Percentiles rank a stretch among this genome's conserved stretches.
phyloP scores from a whole-genome alignment of 2,888 invertebrate species.

The Globia sparganii region DNA sequence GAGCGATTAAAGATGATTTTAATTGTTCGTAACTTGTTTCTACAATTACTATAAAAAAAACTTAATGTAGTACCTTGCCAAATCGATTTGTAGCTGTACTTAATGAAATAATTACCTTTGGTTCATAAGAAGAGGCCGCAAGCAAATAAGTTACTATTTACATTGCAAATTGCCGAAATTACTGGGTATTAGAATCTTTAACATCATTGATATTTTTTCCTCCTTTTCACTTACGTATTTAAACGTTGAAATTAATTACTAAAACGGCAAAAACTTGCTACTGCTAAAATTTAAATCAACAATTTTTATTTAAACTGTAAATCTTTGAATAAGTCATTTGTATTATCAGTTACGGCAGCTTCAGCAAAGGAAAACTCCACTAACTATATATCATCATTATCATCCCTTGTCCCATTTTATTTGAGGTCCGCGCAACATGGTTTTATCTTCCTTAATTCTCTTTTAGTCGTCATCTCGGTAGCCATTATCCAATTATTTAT shows the following conservation, averaged over 20 bases:
- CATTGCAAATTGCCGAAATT: conserved; percentile 27
- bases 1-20: conserved; percentile 14
- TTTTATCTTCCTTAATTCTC: neutral
- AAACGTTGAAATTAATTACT: neutral
- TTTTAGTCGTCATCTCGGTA: neutral
- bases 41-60: conserved; percentile 18
- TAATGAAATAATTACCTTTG: conserved; percentile 57
- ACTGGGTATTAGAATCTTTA: conserved; percentile 1
- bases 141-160: conserved; percentile 16
- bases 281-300: neutral
- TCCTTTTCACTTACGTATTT: neutral
- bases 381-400: neutral
- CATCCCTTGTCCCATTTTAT: no score
- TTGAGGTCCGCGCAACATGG: neutral
- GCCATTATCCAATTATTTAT: neutral
- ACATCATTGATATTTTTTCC: neutral
- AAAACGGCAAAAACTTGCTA: neutral
- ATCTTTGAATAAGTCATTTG: neutral
- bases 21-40: conserved; percentile 37
- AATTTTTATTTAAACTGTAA: neutral
- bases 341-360: neutral
- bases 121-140: conserved; percentile 38
- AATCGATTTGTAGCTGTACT: conserved; percentile 52
- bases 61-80: conserved; percentile 42
- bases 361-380: neutral